Base-by-base conservation (phyloP, 2,888 invertebrate species). In the Hirtodrosophila cameraria region DNA sequence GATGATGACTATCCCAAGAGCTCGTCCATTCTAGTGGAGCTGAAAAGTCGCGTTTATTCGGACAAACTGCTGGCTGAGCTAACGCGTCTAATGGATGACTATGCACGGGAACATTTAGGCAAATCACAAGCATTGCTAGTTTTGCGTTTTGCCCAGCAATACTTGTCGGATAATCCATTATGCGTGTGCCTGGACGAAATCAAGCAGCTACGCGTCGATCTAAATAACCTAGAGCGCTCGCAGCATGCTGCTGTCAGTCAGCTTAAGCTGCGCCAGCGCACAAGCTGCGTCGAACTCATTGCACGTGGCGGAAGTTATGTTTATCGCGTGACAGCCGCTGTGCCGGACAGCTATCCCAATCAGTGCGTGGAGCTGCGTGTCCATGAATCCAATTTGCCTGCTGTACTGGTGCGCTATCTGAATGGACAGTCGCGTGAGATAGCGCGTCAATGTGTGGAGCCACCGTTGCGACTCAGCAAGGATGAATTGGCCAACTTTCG, bases 151-250 rank as follows among this genome's bases (percentile, higher is more conserved):
- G 90, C 95, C 4, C 90, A 92, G 43, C 93, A 92, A 62, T 95
- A 95, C 43, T 36, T 88, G 5, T 92, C 93, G 41, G 94, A 95
- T 68, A 94, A 95, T 90, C 94, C 94, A 0, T 90, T 95, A 2
- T 94, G 93, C 82, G 94, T 94, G 55, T 95, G 95, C 77, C 94
- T 94, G 70, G 94, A 94, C 81, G 95, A 95, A 90, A 94, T 95
- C 60, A 91, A 92, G 59, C 88, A 90, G 36, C 87, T 95, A 46
- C 94, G 94, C 70, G 91, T 91, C 61, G 89, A 92, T 15, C 82
- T 94, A 3, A 88, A 65, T 20, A 16, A n/a, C 0, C 48, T 39
- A 2, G 64, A 43, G 4, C 4, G 11, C 3, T 6, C 76, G 2
- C 82, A 76, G 3, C 86, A 90, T 16, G 7, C 23, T 8, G 9